Base-by-base conservation (phyloP, 2,888 invertebrate genomes). In the Theodoxus fluviatilis region DNA sequence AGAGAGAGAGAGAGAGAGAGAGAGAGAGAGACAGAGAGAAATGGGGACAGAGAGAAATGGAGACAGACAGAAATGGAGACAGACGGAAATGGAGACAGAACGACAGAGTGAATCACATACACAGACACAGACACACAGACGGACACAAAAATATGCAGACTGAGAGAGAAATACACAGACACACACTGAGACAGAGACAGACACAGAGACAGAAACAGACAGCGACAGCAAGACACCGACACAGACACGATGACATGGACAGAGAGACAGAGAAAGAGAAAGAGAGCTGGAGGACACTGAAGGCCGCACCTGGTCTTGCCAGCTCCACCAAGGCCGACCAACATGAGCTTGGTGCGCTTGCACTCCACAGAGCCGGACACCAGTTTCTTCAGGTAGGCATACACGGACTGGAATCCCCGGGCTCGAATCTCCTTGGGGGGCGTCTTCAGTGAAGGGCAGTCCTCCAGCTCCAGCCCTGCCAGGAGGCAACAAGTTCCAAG, bases 321-420 rank as follows among this genome's bases (percentile, higher is more conserved):
- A 18, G 85, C 85, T 33, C 85, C 86, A 35, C 86, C 86, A 6
- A 85, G 78, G 4, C 86, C 86, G n/a, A 85, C 85, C 70, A 86
- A 71, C 85, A 86, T 86, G 3, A 86, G 80, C 68, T 86, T 86
- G 12, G 85, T 86, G 55, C 85, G 74, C 71, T 82, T 80, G 73
- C 86, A 85, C 12, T 79, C 77, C 31, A 81, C 79, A 7, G 83
- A 84, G 6, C 87, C 86, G 70, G 78, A 79, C 35, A 83, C 73
- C 31, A 87, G 75, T 3, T 85, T 78, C 59, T 80, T 76, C n/a
- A 87, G 77, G 75, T 85, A 87, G 12, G 85, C 84, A 67, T 81
- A 78, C 9, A 80, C 79, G 25, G 81, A 78, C 6, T 70, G 40
- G 69, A 82, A 82, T 4, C 87, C 87, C 68, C 83, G 82, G n/a